Percentiles rank a stretch among this genome's conserved stretches.
Conservation (phyloP, 2,797 vertebrate genomes). For the Peromyscus aztecus region DNA sequence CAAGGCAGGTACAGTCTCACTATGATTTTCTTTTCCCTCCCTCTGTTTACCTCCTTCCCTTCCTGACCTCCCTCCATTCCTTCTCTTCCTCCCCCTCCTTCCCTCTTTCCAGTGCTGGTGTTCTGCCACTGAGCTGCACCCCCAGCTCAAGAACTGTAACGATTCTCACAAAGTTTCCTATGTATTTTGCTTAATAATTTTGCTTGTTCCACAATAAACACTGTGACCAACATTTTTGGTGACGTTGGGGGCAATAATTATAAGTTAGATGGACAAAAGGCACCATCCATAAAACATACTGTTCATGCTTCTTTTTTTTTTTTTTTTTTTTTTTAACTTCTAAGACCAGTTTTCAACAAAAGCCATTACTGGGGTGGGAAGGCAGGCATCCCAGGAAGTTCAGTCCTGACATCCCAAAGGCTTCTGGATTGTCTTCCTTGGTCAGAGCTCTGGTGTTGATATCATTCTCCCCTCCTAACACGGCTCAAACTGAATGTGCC, state of each 20-base stretch:
- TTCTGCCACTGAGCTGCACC: background rate
- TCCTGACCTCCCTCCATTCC: background rate
- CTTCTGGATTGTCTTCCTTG: background rate
- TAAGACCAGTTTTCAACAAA: background rate
- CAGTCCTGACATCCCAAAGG: background rate
- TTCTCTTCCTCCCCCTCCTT: too few relatives aligned
- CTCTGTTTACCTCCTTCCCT: background rate
- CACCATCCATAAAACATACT: background rate
- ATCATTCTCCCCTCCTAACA: background rate
- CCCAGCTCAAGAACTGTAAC: background rate
- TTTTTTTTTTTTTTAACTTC: too few relatives aligned
- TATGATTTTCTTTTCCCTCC: background rate
- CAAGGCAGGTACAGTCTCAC: background rate
- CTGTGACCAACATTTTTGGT: background rate
- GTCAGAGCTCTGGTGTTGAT: background rate
- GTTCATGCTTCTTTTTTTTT: background rate
- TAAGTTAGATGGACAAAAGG: slow-evolving; percentile 1
- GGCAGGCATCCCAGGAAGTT: background rate
- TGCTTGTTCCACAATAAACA: background rate
- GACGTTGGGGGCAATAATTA: background rate
- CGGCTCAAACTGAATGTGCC: background rate
- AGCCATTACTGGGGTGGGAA: background rate
- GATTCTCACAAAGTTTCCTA: background rate
- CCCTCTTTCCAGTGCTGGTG: background rate
- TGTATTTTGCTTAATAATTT: slow-evolving; percentile 29